phyloP scores from a whole-genome alignment of 1,140 invertebrate species.

The Cydia splendana region DNA sequence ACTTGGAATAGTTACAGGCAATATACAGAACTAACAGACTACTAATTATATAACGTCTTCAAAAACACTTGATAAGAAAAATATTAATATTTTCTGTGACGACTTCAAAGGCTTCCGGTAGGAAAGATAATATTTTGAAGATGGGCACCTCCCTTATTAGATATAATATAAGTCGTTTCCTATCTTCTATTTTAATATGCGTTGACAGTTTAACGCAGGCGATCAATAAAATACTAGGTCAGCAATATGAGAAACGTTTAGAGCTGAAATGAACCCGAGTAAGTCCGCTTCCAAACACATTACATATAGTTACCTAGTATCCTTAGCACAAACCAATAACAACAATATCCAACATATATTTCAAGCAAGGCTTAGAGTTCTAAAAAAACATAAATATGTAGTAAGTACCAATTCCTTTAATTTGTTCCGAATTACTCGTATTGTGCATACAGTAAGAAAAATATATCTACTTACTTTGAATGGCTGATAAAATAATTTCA shows the following conservation, averaged over 20 bases:
- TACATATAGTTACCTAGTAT: not conserved
- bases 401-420: too few species aligned
- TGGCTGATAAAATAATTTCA: too few species aligned
- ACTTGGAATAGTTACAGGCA: not conserved
- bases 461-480: too few species aligned
- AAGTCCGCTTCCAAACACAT: not conserved
- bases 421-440: too few species aligned
- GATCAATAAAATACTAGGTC: slow-evolving; percentile 15
- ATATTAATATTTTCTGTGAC: too few species aligned
- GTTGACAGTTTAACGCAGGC: not conserved
- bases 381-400: too few species aligned
- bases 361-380: too few species aligned
- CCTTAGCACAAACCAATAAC: not conserved
- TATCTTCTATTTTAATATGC: not conserved
- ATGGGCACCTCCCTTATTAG: not conserved
- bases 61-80: not conserved
- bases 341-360: too few species aligned
- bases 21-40: not conserved
- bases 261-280: not conserved
- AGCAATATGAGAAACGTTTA: slow-evolving; percentile 5
- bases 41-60: not conserved
- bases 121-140: not conserved
- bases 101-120: not conserved
- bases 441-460: too few species aligned
- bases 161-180: not conserved